A percentile compares a stretch with the other conserved stretches of the same genome.
Evolutionary conservation across 2,888 invertebrate genomes (phyloP).

Genomic region (Orthosia gothica): DNA sequence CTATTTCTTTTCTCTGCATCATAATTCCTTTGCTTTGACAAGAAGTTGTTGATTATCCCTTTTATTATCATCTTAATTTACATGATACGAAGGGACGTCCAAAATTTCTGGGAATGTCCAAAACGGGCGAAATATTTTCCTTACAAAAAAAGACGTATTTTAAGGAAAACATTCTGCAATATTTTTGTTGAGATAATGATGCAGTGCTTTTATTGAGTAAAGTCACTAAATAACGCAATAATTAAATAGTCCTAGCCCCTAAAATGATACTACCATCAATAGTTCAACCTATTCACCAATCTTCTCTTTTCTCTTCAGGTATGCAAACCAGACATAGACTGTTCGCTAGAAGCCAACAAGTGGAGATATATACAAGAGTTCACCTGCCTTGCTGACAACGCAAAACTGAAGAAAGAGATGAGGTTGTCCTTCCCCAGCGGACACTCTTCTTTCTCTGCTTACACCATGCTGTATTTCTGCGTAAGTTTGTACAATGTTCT

Average conservation of each 20-base stretch:
- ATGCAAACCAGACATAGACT: constrained; percentile 95
- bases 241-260: background rate
- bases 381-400: constrained; percentile 91
- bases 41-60: no score
- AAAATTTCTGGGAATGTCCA: no score
- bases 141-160: no score
- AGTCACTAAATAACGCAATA: background rate
- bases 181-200: no score
- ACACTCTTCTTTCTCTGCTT: constrained; percentile 97
- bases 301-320: constrained; percentile 87
- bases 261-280: background rate
- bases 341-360: constrained; percentile 90
- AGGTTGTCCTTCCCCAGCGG: constrained; percentile 98
- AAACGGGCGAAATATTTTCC: no score
- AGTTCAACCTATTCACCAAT: constrained; percentile 2
- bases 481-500: constrained; percentile 91
- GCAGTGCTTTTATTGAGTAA: background rate
- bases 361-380: constrained; percentile 94
- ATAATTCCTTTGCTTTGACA: background rate
- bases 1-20: background rate
- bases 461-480: constrained; percentile 96
- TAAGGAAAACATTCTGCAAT: no score
- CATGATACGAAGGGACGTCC: no score
- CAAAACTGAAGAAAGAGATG: constrained; percentile 93
- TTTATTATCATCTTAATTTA: no score